These are phyloP conservation scores for Silvanus unidentatus DNA, from an alignment of 2,888 invertebrate genomes.

Conservation along the genomic window DNA sequence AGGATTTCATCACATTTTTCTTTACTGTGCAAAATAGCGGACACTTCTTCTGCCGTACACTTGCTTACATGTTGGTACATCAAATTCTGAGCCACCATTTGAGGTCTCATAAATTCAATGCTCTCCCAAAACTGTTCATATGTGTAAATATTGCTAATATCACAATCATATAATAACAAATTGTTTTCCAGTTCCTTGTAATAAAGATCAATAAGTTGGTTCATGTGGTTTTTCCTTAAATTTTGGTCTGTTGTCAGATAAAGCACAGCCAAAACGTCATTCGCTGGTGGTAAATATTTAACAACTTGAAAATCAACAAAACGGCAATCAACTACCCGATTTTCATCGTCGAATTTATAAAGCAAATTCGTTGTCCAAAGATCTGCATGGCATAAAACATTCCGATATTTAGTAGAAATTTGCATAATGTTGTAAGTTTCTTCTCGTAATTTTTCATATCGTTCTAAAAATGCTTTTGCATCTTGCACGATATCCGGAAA, in stretches of 20 bases:
- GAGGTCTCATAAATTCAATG: constrained; percentile 22
- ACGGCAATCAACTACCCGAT: constrained; percentile 25
- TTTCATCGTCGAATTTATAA: constrained; percentile 21
- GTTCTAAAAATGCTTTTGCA: constrained; percentile 13
- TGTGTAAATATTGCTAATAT: constrained; percentile 21
- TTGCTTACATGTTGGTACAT: constrained; percentile 17
- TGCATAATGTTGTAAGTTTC: constrained; percentile 33
- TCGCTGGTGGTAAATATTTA: constrained; percentile 57
- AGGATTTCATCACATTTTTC: neutral
- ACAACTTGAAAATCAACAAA: constrained; percentile 37
- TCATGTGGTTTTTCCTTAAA: constrained; percentile 19
- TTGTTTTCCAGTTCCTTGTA: constrained; percentile 20
- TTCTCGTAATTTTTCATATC: constrained; percentile 7
- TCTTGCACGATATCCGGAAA: constrained; percentile 15
- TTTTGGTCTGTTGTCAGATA: constrained; percentile 23
- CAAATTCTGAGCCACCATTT: constrained; percentile 17
- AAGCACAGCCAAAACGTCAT: constrained; percentile 51
- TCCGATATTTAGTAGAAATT: constrained; percentile 40
- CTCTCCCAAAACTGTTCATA: constrained; percentile 23
- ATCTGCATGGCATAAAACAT: constrained; percentile 40
- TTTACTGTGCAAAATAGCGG: constrained; percentile 12
- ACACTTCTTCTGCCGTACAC: constrained; percentile 20
- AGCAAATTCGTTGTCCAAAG: constrained; percentile 36
- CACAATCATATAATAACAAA: constrained; percentile 20
- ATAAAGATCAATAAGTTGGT: constrained; percentile 23